phyloP scores from a whole-genome alignment of 2,113 vertebrate genomes.

The Nothocercus nigrocapillus region DNA sequence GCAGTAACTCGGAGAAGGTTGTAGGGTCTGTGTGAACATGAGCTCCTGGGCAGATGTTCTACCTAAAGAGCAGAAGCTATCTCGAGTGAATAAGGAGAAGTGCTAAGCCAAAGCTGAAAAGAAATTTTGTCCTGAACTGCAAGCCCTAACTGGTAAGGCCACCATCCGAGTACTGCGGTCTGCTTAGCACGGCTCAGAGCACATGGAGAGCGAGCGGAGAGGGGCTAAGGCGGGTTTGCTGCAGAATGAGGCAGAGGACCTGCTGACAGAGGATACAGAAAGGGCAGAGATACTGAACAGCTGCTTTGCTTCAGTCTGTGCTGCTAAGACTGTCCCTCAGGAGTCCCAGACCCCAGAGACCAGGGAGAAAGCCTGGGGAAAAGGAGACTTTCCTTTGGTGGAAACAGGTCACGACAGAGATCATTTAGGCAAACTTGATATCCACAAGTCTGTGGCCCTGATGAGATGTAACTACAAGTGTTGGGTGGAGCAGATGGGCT shows the following conservation, averaged over 20 bases:
- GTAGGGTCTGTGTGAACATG: neutral
- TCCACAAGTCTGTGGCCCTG: neutral
- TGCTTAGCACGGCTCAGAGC: neutral
- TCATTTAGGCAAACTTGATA: neutral
- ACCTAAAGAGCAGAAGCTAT: neutral
- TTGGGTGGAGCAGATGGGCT: neutral
- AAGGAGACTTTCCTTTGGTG: too few relatives aligned
- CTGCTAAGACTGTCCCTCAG: too few relatives aligned
- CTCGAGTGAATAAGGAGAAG: fast-evolving
- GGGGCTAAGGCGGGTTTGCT: neutral
- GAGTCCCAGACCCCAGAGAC: too few relatives aligned
- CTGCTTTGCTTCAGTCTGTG: too few relatives aligned
- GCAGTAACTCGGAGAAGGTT: neutral
- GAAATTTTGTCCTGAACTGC: neutral
- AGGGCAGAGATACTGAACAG: neutral
- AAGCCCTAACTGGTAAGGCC: fast-evolving
- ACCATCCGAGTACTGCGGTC: neutral
- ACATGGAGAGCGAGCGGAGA: neutral
- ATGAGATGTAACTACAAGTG: too few relatives aligned
- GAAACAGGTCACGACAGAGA: too few relatives aligned
- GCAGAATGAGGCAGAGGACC: too few relatives aligned
- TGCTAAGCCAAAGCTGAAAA: neutral
- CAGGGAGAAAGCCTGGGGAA: too few relatives aligned
- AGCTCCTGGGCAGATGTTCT: neutral
- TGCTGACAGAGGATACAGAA: too few relatives aligned